These are phyloP conservation scores for Scolopax bukidnonensis DNA, from an alignment of 2,797 vertebrate genomes.

Conservation along the genomic window DNA sequence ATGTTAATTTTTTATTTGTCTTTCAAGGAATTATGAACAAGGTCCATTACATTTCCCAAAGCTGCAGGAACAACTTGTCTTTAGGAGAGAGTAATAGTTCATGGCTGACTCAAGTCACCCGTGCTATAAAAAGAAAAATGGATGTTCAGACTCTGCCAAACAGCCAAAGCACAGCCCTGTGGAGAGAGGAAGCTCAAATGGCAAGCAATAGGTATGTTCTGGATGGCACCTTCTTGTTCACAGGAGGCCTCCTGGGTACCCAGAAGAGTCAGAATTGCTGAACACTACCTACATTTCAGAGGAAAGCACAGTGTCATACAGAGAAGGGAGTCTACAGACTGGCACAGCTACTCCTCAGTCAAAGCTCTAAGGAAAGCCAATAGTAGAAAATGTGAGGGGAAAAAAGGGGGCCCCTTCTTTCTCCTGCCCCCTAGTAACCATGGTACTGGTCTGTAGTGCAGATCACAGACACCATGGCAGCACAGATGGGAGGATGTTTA, in stretches of 20 bases:
- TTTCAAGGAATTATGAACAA: conserved; percentile 65
- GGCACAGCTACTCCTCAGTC: neutral
- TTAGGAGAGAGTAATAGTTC: conserved; percentile 50
- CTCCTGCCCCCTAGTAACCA: neutral
- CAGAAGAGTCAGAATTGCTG: neutral
- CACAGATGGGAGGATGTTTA: neutral
- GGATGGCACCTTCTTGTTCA: neutral
- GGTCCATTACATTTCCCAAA: conserved; percentile 59
- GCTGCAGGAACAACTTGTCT: conserved; percentile 61
- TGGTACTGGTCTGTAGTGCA: neutral
- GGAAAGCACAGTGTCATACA: neutral
- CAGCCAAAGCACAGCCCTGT: neutral
- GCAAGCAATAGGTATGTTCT: neutral
- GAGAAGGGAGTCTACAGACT: neutral
- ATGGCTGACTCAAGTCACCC: conserved; percentile 33
- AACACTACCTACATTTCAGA: neutral
- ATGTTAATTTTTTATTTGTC: conserved; percentile 68
- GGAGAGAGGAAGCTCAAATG: neutral
- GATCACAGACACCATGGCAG: neutral
- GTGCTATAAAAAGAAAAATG: conserved; percentile 19
- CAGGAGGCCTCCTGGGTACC: neutral
- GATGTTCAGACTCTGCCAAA: neutral
- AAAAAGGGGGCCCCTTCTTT: neutral
- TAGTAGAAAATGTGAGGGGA: neutral
- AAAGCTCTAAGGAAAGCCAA: neutral